phyloP scores from a whole-genome alignment of 1,140 invertebrate species.

The Drosophila subpulchrella region DNA sequence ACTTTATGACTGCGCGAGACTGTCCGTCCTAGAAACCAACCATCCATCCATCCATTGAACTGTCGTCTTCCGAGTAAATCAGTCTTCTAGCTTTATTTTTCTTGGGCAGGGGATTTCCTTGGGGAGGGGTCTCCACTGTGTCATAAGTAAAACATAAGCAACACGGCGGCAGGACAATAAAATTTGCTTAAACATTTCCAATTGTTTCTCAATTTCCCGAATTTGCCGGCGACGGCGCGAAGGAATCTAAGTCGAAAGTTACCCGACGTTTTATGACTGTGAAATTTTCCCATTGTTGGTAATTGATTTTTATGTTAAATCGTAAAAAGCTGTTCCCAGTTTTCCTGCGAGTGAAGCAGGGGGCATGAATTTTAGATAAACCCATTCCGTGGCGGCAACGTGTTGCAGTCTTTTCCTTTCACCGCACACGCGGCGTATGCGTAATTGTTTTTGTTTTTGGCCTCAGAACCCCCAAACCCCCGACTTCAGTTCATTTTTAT shows the following conservation, averaged over 20 bases:
- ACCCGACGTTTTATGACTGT: conserved; percentile 73
- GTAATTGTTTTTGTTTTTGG: conserved; percentile 65
- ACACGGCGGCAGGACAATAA: conserved; percentile 55
- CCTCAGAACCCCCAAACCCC: neutral
- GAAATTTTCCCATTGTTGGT: conserved; percentile 81
- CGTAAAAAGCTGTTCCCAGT: conserved; percentile 60
- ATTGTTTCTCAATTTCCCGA: conserved; percentile 75
- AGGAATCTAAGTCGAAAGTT: conserved; percentile 48
- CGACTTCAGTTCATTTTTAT: conserved; percentile 67
- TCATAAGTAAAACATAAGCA: conserved; percentile 54
- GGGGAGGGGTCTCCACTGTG: neutral
- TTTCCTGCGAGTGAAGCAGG: neutral
- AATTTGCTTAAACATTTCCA: conserved; percentile 71
- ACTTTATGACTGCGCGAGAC: conserved; percentile 48
- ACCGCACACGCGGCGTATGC: conserved; percentile 64
- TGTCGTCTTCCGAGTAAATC: conserved; percentile 15
- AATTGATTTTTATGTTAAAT: conserved; percentile 83
- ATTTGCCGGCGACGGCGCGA: neutral
- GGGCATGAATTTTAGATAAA: conserved; percentile 79
- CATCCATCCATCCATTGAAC: conserved; percentile 1
- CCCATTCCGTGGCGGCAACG: conserved; percentile 50
- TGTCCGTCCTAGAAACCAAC: conserved; percentile 34
- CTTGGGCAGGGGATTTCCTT: neutral
- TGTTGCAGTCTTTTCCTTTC: conserved; percentile 53
- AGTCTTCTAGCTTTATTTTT: conserved; percentile 30